Evolutionary conservation across 2,113 vertebrate species (phyloP).

Genomic region (Toxostoma redivivum): DNA sequence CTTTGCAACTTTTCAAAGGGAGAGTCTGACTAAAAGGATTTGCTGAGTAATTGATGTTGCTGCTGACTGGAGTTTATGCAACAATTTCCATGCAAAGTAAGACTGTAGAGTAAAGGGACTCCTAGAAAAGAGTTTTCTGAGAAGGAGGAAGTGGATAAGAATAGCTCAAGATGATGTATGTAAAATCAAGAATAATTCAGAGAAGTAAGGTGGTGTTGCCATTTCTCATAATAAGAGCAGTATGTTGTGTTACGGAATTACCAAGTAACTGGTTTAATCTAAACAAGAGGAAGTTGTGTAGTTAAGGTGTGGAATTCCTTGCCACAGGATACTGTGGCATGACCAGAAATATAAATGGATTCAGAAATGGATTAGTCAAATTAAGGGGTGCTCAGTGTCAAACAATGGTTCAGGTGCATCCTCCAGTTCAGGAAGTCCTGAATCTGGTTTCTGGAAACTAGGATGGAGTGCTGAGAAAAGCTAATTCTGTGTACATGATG

Average conservation of each 20-base stretch:
- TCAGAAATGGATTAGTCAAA: background rate
- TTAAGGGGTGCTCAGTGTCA: background rate
- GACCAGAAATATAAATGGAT: background rate
- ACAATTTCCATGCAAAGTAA: background rate
- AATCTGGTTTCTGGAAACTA: background rate
- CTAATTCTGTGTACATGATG: background rate
- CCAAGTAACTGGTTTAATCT: background rate
- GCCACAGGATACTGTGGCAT: background rate
- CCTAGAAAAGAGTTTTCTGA: background rate
- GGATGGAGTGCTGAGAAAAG: background rate
- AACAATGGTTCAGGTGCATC: slow-evolving; percentile 22
- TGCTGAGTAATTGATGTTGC: no score
- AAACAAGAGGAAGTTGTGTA: background rate
- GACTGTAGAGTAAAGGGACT: background rate
- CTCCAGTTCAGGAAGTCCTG: background rate
- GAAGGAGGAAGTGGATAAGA: background rate
- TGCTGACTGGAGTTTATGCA: background rate
- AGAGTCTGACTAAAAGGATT: background rate
- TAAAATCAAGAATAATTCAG: background rate
- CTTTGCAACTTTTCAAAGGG: background rate
- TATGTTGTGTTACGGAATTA: background rate
- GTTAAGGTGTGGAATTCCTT: background rate
- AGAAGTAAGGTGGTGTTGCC: background rate
- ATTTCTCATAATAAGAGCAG: background rate
- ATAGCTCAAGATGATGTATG: background rate